Conservation (phyloP, 2,888 invertebrate genomes). For the Silvanus unidentatus region DNA sequence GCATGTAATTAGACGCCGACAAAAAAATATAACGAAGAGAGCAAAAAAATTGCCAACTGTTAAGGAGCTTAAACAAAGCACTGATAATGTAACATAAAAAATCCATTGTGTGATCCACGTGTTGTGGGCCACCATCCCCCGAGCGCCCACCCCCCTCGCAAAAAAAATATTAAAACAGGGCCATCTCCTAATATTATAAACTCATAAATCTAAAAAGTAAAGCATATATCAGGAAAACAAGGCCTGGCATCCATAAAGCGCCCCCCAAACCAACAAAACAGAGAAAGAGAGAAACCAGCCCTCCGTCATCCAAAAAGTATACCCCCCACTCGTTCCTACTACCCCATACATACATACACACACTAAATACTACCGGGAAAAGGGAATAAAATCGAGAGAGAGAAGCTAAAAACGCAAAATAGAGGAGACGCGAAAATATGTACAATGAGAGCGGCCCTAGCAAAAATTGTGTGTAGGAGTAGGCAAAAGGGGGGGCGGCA, state of each 20-base stretch:
- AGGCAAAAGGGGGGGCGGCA: constrained; percentile 28
- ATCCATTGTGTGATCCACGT: constrained; percentile 3
- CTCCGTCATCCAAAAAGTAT: not conserved
- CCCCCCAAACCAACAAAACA: constrained; percentile 2
- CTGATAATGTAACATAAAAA: not conserved
- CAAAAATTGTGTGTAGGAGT: constrained; percentile 38
- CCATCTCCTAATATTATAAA: constrained; percentile 38
- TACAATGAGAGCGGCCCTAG: constrained; percentile 41
- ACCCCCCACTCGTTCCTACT: constrained; percentile 13
- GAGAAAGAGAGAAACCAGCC: not conserved
- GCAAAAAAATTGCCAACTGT: no score
- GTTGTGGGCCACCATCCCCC: constrained; percentile 23
- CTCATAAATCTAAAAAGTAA: constrained; percentile 41
- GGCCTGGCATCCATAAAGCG: constrained; percentile 24
- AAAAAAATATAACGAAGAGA: no score
- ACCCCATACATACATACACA: constrained; percentile 24
- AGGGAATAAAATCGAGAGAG: constrained; percentile 39
- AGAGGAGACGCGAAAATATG: constrained; percentile 43
- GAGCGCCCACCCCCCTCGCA: constrained; percentile 19
- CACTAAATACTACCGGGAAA: constrained; percentile 34
- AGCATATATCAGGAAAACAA: constrained; percentile 38
- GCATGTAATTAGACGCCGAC: no score
- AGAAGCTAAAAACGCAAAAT: constrained; percentile 42
- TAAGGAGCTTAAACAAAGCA: no score
- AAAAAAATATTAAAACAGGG: constrained; percentile 16